Conservation (phyloP, 1,140 invertebrate species). For the Brevipalpus yothersi region DNA sequence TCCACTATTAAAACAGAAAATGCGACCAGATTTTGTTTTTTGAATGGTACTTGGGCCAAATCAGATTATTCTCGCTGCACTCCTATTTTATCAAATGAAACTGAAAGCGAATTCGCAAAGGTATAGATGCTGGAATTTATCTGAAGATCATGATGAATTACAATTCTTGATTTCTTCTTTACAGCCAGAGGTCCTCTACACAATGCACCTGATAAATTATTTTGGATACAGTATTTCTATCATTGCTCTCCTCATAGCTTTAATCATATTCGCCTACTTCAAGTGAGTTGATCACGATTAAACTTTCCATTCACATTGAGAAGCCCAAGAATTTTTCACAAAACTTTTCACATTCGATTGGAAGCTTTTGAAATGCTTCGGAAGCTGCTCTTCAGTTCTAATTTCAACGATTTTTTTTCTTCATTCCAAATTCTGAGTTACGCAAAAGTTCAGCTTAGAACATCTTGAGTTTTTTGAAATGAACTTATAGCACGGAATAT, state of each 20-base stretch:
- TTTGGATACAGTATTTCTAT: constrained; percentile 47
- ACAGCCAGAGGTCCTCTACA: background rate
- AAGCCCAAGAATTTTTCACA: too few relatives aligned
- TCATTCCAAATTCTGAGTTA: too few relatives aligned
- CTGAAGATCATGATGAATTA: background rate
- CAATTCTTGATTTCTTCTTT: background rate
- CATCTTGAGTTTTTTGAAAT: too few relatives aligned
- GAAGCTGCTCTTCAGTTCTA: too few relatives aligned
- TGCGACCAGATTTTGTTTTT: constrained; percentile 36
- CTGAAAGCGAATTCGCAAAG: background rate
- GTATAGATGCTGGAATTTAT: constrained; percentile 2
- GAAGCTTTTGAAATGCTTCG: too few relatives aligned
- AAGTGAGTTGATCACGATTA: constrained; percentile 31
- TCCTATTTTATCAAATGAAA: constrained; percentile 8
- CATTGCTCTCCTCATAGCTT: constrained; percentile 40
- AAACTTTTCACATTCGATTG: too few relatives aligned
- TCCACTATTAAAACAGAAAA: constrained; percentile 30
- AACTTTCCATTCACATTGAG: too few relatives aligned
- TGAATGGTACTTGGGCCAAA: constrained; percentile 39
- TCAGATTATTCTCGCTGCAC: constrained; percentile 38
- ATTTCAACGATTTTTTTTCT: too few relatives aligned
- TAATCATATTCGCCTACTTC: constrained; percentile 54
- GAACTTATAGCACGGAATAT: too few relatives aligned
- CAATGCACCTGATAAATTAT: constrained; percentile 30
- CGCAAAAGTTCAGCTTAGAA: too few relatives aligned